phyloP scores from a whole-genome alignment of 2,888 invertebrate species.

The Scrobipalpa atriplicella region DNA sequence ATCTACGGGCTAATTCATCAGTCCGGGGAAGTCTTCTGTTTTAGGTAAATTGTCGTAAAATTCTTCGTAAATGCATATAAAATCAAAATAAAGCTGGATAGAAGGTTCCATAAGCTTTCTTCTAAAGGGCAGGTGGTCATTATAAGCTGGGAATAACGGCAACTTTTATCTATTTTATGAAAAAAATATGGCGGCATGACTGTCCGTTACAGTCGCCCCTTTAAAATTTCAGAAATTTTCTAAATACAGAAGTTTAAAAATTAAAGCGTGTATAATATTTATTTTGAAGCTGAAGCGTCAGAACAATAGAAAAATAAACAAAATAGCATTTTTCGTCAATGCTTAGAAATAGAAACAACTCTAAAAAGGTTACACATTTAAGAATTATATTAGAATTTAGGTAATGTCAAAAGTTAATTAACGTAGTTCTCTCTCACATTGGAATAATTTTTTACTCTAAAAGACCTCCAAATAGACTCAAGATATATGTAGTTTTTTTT shows the following conservation, averaged over 20 bases:
- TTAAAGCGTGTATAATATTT: too few relatives aligned
- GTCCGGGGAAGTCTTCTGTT: slow-evolving; percentile 53
- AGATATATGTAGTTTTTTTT: too few relatives aligned
- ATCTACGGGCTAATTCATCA: slow-evolving; percentile 43
- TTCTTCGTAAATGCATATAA: slow-evolving; percentile 16
- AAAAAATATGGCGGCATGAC: too few relatives aligned
- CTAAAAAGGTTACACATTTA: background rate
- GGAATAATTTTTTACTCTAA: slow-evolving; percentile 5
- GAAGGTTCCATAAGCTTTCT: background rate
- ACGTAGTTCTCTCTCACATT: slow-evolving; percentile 26
- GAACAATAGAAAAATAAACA: too few relatives aligned
- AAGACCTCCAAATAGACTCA: background rate
- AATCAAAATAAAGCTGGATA: slow-evolving; percentile 9
- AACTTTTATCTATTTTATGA: background rate
- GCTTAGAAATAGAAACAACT: too few relatives aligned
- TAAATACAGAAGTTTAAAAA: too few relatives aligned
- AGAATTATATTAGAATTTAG: background rate
- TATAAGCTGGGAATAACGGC: background rate
- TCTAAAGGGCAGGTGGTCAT: background rate
- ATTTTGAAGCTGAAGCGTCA: too few relatives aligned
- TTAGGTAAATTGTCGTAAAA: background rate
- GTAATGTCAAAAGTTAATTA: slow-evolving; percentile 6
- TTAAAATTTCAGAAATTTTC: too few relatives aligned
- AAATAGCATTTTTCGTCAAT: too few relatives aligned
- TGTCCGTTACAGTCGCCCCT: too few relatives aligned